Conservation (phyloP, 2,888 invertebrate species). For the Dryobota labecula region DNA sequence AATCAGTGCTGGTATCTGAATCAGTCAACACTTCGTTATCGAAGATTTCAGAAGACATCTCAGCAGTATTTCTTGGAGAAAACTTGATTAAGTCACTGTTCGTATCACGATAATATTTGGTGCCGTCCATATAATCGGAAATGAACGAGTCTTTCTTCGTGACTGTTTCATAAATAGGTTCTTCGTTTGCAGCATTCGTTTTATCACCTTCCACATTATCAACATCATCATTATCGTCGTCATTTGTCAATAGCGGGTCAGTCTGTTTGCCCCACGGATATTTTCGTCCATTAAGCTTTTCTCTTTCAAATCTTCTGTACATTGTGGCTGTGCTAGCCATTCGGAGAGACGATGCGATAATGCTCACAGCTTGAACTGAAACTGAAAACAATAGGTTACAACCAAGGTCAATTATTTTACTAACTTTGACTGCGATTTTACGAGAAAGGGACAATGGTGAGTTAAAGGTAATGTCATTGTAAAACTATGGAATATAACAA, state of each 20-base stretch:
- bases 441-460: not conserved
- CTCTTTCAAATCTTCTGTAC: constrained; percentile 95
- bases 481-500: not conserved
- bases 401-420: constrained; percentile 1
- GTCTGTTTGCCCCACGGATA: constrained; percentile 92
- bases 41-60: constrained; percentile 70
- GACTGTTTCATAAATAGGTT: constrained; percentile 78
- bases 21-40: constrained; percentile 74
- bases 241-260: constrained; percentile 66
- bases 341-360: constrained; percentile 92
- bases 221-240: constrained; percentile 70
- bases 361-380: constrained; percentile 92
- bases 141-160: constrained; percentile 69
- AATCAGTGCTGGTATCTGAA: constrained; percentile 81
- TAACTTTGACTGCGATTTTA: not conserved
- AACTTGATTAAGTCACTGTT: constrained; percentile 85
- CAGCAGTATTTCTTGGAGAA: constrained; percentile 76
- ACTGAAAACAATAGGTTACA: constrained; percentile 83
- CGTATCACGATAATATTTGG: constrained; percentile 58
- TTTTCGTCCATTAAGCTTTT: constrained; percentile 93
- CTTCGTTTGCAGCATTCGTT: constrained; percentile 64
- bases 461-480: not conserved
- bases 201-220: constrained; percentile 59
- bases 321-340: constrained; percentile 93
- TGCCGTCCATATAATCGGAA: constrained; percentile 63